A percentile compares a stretch with the other conserved stretches of the same genome.
phyloP scores from a whole-genome alignment of 2,113 vertebrate genomes.

The Australoheros scitulus region DNA sequence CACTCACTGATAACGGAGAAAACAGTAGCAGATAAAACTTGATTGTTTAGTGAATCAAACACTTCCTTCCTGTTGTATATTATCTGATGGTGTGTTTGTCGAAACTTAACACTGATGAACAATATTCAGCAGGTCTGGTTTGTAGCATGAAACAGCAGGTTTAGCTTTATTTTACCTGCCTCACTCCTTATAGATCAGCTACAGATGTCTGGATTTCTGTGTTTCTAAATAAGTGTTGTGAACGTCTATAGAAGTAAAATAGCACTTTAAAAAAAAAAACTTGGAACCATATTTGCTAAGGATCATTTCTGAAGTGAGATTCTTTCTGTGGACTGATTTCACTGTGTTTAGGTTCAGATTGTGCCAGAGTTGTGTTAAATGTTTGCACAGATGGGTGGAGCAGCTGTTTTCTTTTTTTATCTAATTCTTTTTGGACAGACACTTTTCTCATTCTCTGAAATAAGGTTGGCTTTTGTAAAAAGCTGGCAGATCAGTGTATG shows the following conservation, averaged over 20 bases:
- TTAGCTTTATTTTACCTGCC: conserved; percentile 15
- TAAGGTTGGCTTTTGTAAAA: neutral
- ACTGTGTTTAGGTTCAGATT: conserved; percentile 49
- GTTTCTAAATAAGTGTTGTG: neutral
- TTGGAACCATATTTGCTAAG: neutral
- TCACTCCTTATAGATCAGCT: neutral
- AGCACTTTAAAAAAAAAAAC: neutral
- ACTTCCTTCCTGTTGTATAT: neutral
- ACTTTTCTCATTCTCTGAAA: neutral
- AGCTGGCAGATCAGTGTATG: neutral
- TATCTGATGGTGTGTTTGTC: neutral
- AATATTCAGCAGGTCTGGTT: neutral
- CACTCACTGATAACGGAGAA: neutral
- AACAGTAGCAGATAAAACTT: neutral
- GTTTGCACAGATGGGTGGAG: neutral
- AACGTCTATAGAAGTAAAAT: neutral
- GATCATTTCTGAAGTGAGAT: neutral
- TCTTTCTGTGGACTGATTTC: conserved; percentile 28
- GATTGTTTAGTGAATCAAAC: neutral
- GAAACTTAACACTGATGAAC: neutral
- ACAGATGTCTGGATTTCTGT: conserved; percentile 10
- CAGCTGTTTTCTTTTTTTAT: neutral
- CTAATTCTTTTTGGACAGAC: neutral
- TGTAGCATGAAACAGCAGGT: conserved; percentile 39
- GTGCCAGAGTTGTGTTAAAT: conserved; percentile 10